Conservation (phyloP, 2,113 vertebrate species). For the Euleptes europaea region DNA sequence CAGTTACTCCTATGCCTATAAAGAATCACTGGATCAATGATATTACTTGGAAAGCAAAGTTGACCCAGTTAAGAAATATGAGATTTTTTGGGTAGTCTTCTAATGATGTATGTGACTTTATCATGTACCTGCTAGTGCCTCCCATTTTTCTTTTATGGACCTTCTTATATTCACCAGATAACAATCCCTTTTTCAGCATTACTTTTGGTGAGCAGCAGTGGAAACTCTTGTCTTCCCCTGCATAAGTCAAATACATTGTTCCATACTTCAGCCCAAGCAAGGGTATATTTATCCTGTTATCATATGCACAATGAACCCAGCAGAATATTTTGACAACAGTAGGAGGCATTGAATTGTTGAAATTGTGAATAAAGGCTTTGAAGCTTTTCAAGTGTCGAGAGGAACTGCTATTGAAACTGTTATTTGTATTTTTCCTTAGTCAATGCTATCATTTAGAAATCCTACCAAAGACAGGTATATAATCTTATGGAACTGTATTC, state of each 20-base stretch:
- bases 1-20: too few species aligned
- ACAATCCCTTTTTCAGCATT: neutral
- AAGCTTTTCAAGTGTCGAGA: neutral
- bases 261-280: neutral
- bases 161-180: accelerated
- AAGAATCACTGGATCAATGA: too few species aligned
- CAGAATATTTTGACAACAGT: neutral
- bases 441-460: neutral
- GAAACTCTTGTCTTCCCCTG: neutral
- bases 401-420: neutral
- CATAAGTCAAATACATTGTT: neutral
- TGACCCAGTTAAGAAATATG: too few species aligned
- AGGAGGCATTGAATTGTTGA: neutral
- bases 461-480: neutral
- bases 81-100: too few species aligned
- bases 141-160: neutral
- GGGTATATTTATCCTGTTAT: neutral
- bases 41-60: too few species aligned
- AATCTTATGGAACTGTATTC: neutral
- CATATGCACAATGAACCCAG: neutral
- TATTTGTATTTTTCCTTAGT: neutral
- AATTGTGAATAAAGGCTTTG: neutral
- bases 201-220: neutral
- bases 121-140: too few species aligned
- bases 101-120: too few species aligned